A percentile compares a stretch with the other conserved stretches of the same genome.
Evolutionary conservation across 2,113 vertebrate species (phyloP).

Genomic region (Cinclus cinclus): DNA sequence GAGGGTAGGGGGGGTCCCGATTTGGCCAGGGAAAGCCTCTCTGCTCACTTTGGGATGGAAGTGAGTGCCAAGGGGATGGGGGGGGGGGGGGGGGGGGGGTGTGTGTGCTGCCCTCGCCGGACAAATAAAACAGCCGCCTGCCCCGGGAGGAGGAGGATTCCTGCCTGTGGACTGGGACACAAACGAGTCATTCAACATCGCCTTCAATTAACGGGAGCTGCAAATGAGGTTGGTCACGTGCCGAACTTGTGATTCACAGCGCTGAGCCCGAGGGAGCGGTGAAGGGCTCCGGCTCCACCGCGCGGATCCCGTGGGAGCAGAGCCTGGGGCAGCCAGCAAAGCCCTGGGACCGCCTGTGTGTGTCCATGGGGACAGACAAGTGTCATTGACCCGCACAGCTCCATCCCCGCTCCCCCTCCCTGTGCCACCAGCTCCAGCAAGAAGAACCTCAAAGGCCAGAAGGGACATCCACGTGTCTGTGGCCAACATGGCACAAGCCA

Average conservation of each 20-base stretch:
- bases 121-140: fast-evolving
- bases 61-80: neutral
- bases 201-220: constrained; percentile 31
- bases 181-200: constrained; percentile 4
- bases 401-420: neutral
- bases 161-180: neutral
- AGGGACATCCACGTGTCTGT: neutral
- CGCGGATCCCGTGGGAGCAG: neutral
- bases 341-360: neutral
- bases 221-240: constrained; percentile 39
- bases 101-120: neutral
- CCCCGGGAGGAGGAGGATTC: neutral
- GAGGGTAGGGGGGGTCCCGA: neutral
- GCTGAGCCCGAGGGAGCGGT: neutral
- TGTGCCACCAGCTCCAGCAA: neutral
- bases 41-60: neutral
- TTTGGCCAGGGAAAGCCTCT: neutral
- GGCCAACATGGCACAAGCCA: fast-evolving
- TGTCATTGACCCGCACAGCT: neutral
- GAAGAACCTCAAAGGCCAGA: neutral
- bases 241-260: neutral
- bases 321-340: neutral
- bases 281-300: neutral
- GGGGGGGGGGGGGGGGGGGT: fast-evolving
- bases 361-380: neutral